Evolutionary conservation across 2,888 invertebrate species (phyloP).

Genomic region (Himalopsyche kuldschensis): DNA sequence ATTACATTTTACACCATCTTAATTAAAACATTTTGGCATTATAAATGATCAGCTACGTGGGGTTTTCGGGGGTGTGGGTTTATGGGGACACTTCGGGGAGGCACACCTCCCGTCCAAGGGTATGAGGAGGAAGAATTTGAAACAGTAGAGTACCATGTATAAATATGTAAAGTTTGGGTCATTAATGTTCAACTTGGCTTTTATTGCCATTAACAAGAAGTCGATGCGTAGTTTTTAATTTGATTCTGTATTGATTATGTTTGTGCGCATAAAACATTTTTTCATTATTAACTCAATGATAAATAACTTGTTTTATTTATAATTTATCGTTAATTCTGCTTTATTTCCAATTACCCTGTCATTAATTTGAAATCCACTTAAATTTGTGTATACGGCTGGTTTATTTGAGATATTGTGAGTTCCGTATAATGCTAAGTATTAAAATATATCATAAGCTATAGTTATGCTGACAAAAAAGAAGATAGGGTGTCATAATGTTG

Average conservation of each 20-base stretch:
- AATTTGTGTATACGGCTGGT: too few relatives aligned
- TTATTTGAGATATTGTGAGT: too few relatives aligned
- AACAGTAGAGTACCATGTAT: constrained; percentile 37
- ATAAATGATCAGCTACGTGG: constrained; percentile 56
- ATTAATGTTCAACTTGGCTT: constrained; percentile 40
- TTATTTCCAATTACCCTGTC: too few relatives aligned
- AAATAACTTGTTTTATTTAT: too few relatives aligned
- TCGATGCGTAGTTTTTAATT: constrained; percentile 38
- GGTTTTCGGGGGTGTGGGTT: constrained; percentile 9
- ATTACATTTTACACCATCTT: constrained; percentile 65
- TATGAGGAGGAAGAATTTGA: neutral
- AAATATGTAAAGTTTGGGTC: constrained; percentile 40
- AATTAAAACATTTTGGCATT: constrained; percentile 65
- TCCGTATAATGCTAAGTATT: too few relatives aligned
- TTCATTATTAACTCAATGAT: neutral
- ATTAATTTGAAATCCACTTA: too few relatives aligned
- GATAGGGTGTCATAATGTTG: too few relatives aligned
- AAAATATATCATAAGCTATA: too few relatives aligned
- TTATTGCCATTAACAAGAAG: constrained; percentile 37
- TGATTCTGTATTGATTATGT: constrained; percentile 29
- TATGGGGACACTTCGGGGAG: constrained; percentile 6
- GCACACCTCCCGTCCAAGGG: neutral
- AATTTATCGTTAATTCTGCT: too few relatives aligned
- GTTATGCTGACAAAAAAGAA: too few relatives aligned
- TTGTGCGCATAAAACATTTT: neutral